phyloP scores from a whole-genome alignment of 2,113 vertebrate genomes.

The Malurus melanocephalus region DNA sequence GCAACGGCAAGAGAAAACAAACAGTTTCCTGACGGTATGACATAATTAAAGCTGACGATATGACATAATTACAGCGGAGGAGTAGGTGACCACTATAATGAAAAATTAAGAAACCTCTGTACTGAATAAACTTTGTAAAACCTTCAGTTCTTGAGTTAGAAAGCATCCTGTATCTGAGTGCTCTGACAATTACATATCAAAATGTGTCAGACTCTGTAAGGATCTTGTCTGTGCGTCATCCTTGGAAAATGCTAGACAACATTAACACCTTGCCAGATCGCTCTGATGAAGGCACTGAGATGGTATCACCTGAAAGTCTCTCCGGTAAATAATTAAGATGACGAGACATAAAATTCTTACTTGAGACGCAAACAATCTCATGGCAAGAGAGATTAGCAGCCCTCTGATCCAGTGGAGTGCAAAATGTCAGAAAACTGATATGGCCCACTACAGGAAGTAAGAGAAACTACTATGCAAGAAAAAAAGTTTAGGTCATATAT shows the following conservation, averaged over 20 bases:
- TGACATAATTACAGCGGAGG: background rate
- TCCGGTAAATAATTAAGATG: background rate
- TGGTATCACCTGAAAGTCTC: background rate
- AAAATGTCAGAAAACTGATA: background rate
- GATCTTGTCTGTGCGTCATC: background rate
- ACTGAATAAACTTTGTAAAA: background rate
- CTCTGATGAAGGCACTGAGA: background rate
- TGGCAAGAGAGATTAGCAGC: background rate
- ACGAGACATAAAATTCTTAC: background rate
- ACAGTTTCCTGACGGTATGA: background rate
- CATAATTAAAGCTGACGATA: background rate
- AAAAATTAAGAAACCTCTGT: background rate
- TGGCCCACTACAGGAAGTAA: background rate
- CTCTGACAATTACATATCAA: background rate
- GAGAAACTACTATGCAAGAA: background rate
- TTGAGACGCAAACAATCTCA: background rate
- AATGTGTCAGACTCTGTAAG: background rate
- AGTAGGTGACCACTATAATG: background rate
- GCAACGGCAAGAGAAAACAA: background rate
- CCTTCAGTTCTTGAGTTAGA: background rate
- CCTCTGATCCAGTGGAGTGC: background rate
- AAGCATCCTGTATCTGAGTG: background rate
- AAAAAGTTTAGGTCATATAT: background rate
- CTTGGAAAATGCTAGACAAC: background rate
- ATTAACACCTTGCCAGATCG: background rate